phyloP scores from a whole-genome alignment of 2,113 vertebrate genomes.

The Microcebus lehilahytsara region DNA sequence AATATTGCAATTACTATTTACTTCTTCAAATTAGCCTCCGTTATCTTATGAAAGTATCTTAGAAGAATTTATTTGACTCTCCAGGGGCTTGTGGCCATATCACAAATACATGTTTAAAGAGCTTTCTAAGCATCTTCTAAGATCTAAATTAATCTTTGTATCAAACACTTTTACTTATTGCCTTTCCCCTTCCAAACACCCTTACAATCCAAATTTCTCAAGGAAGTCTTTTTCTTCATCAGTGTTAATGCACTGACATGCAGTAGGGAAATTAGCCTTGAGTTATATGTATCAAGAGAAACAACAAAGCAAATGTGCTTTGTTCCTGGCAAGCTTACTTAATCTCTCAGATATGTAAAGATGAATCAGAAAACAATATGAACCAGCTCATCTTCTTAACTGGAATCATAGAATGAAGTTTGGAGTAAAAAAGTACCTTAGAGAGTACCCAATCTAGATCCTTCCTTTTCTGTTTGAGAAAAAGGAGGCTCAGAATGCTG shows the following conservation, averaged over 20 bases:
- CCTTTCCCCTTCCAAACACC: neutral
- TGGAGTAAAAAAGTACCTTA: neutral
- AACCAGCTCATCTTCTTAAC: constrained; percentile 51
- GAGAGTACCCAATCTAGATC: neutral
- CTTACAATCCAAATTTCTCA: constrained; percentile 34
- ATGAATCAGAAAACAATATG: constrained; percentile 45
- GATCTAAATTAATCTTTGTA: constrained; percentile 62
- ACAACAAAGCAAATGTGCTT: constrained; percentile 16
- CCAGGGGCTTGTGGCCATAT: constrained; percentile 41
- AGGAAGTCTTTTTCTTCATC: constrained; percentile 6
- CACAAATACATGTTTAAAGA: constrained; percentile 56
- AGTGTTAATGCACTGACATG: neutral
- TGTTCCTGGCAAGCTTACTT: constrained; percentile 53
- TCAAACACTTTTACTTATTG: constrained; percentile 42
- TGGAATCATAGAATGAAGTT: constrained; percentile 16
- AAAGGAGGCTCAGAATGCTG: neutral
- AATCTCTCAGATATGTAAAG: constrained; percentile 52
- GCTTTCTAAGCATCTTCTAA: constrained; percentile 49
- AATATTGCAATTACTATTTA: constrained; percentile 69
- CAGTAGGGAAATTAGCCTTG: constrained; percentile 45
- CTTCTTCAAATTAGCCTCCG: constrained; percentile 63
- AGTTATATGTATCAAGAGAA: constrained; percentile 56
- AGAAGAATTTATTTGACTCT: constrained; percentile 64
- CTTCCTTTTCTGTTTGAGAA: neutral
- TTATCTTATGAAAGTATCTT: constrained; percentile 69